A percentile compares a stretch with the other conserved stretches of the same genome.
These are phyloP conservation scores for Carassius carassius DNA, from an alignment of 2,113 vertebrate genomes.

Conservation along the genomic window DNA sequence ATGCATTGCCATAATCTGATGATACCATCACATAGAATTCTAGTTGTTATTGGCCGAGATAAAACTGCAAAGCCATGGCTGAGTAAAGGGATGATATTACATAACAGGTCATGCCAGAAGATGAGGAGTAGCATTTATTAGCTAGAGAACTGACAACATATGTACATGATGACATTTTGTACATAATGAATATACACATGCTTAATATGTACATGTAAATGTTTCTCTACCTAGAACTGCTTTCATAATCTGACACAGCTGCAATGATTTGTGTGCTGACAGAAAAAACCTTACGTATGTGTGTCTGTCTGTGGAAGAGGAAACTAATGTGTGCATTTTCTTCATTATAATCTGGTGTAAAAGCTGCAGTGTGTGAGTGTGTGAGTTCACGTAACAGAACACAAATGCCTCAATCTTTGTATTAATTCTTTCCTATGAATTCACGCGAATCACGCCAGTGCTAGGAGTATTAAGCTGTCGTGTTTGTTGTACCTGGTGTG, in stretches of 20 bases:
- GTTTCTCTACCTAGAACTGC: slow-evolving; percentile 68
- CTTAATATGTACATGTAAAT: slow-evolving; percentile 71
- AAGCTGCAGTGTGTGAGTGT: slow-evolving; percentile 39
- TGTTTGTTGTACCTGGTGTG: slow-evolving; percentile 41
- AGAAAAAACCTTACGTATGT: slow-evolving; percentile 20
- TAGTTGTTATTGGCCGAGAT: not conserved
- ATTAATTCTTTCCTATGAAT: slow-evolving; percentile 58
- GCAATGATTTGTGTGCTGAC: slow-evolving; percentile 55
- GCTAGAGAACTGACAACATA: slow-evolving; percentile 56
- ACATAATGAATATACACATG: slow-evolving; percentile 41
- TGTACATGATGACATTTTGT: slow-evolving; percentile 59
- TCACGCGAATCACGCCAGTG: slow-evolving; percentile 53
- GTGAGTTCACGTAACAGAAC: slow-evolving; percentile 49
- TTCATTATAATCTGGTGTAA: not conserved
- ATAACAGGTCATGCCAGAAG: slow-evolving; percentile 25
- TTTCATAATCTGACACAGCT: slow-evolving; percentile 69
- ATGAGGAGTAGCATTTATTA: slow-evolving; percentile 28
- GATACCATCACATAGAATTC: slow-evolving; percentile 6
- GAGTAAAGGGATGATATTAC: not conserved
- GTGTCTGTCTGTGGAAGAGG: slow-evolving; percentile 33
- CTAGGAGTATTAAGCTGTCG: slow-evolving; percentile 67
- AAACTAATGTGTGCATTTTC: not conserved
- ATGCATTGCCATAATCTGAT: not conserved
- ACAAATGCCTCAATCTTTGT: slow-evolving; percentile 65
- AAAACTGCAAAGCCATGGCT: slow-evolving; percentile 11